phyloP scores from a whole-genome alignment of 2,113 vertebrate genomes.

The Malurus melanocephalus region DNA sequence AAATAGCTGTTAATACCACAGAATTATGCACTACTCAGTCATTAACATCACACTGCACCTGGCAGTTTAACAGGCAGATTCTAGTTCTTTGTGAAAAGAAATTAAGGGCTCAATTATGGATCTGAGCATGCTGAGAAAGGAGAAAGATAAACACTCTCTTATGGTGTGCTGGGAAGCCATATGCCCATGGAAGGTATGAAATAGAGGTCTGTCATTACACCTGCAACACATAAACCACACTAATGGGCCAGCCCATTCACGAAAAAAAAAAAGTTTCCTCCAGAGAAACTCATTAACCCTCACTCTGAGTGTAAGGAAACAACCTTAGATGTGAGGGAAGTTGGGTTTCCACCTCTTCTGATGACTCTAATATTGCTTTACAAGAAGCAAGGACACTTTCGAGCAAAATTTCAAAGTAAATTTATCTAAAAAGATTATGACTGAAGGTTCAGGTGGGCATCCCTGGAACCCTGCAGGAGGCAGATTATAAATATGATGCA shows the following conservation, averaged over 20 bases:
- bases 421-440: background rate
- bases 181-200: background rate
- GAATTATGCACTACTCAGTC: conserved; percentile 42
- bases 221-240: background rate
- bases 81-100: conserved; percentile 24
- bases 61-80: conserved; percentile 48
- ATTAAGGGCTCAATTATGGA: conserved; percentile 44
- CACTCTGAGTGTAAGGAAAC: background rate
- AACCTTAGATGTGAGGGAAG: background rate
- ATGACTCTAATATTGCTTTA: background rate
- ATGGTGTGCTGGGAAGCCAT: background rate
- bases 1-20: conserved; percentile 49
- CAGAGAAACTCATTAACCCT: background rate
- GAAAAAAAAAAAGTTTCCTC: background rate
- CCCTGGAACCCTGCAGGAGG: background rate
- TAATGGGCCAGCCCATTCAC: background rate
- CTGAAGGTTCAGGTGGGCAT: background rate
- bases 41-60: conserved; percentile 53
- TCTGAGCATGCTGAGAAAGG: background rate
- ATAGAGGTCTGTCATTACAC: background rate
- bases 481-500: background rate
- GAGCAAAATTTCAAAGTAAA: background rate
- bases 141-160: conserved; percentile 1
- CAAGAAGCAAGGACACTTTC: accelerated
- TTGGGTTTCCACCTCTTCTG: background rate